Evolutionary conservation across 2,797 vertebrate species (phyloP).

Genomic region (Takifugu ocellatus): DNA sequence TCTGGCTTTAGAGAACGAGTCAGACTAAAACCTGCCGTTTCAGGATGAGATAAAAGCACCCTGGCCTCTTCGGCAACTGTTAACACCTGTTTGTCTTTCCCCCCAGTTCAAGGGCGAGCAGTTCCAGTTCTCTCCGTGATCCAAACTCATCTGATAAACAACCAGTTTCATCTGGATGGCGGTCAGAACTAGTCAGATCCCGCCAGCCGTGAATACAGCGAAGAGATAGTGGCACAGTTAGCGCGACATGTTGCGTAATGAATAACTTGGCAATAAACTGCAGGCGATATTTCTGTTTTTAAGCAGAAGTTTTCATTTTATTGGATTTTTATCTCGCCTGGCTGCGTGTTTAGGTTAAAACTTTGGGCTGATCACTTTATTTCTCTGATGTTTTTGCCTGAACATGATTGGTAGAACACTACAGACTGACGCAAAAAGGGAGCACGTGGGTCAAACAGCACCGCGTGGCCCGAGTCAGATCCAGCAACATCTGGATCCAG

Average conservation of each 20-base stretch:
- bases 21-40: conserved; percentile 59
- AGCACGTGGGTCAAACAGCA: neutral
- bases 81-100: conserved; percentile 65
- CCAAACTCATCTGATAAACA: conserved; percentile 26
- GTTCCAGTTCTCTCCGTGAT: conserved; percentile 17
- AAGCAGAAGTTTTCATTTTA: neutral
- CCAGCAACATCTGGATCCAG: neutral
- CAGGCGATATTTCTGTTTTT: conserved; percentile 8
- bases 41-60: conserved; percentile 58
- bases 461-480: neutral
- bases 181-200: conserved; percentile 26
- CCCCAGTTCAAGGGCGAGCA: conserved; percentile 61
- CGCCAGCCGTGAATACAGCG: conserved; percentile 11
- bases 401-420: neutral
- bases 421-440: neutral
- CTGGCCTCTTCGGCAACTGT: conserved; percentile 18
- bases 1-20: conserved; percentile 6
- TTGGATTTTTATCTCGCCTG: neutral
- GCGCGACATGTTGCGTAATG: conserved; percentile 24
- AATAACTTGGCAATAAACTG: conserved; percentile 15
- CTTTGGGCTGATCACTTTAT: neutral
- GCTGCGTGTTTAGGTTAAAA: neutral
- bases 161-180: conserved; percentile 58
- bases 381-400: neutral
- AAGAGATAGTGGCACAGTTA: conserved; percentile 10